Evolutionary conservation across 2,797 vertebrate species (phyloP).

Genomic region (Podarcis siculus): DNA sequence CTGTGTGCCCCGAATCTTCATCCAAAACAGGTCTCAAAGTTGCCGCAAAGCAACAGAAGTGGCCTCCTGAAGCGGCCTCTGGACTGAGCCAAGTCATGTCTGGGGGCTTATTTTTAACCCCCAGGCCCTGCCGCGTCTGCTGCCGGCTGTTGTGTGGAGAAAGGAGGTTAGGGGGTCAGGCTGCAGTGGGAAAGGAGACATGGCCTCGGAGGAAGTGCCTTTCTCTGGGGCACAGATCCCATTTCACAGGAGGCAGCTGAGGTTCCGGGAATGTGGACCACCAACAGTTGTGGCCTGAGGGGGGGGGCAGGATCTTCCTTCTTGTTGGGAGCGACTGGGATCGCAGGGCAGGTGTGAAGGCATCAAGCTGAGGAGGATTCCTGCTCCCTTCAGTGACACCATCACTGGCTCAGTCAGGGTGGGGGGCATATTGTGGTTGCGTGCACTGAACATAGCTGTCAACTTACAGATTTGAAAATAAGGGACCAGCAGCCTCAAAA

Average conservation of each 20-base stretch:
- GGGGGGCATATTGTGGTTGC: neutral
- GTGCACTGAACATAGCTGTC: too few species aligned
- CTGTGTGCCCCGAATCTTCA: too few species aligned
- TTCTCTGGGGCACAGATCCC: neutral
- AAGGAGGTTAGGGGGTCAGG: neutral
- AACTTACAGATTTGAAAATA: too few species aligned
- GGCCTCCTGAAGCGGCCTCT: neutral
- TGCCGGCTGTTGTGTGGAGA: neutral
- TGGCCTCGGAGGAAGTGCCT: neutral
- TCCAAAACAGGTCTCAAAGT: too few species aligned
- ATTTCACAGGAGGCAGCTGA: neutral
- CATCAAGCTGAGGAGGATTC: neutral
- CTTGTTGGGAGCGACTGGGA: neutral
- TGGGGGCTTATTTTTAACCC: conserved; percentile 25
- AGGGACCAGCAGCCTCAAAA: too few species aligned
- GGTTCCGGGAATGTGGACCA: neutral
- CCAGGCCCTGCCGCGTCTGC: neutral
- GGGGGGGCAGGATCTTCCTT: neutral
- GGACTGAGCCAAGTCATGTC: neutral
- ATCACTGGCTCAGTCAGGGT: neutral
- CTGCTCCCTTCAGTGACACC: too few species aligned
- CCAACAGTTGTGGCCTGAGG: neutral
- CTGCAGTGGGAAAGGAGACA: neutral
- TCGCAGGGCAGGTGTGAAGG: too few species aligned
- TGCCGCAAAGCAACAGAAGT: neutral